phyloP scores from a whole-genome alignment of 2,797 vertebrate genomes.

The Xiphophorus birchmanni region DNA sequence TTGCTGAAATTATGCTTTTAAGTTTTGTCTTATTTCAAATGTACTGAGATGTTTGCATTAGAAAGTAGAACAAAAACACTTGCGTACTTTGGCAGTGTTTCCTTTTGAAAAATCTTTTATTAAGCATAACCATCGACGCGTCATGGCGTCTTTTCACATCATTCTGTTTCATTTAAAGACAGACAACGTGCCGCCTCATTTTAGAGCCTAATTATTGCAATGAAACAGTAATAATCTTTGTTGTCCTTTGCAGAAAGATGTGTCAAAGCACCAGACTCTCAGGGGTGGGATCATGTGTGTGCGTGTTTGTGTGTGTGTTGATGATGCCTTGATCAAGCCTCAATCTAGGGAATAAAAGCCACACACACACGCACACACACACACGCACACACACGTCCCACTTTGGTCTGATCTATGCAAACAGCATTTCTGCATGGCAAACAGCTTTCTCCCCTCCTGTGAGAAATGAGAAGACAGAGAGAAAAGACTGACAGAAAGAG shows the following conservation, averaged over 20 bases:
- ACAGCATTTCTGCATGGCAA: constrained; percentile 81
- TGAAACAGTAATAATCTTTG: constrained; percentile 54
- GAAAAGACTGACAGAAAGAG: constrained; percentile 9
- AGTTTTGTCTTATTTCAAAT: too few relatives aligned
- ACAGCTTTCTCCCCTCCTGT: constrained; percentile 61
- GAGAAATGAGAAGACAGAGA: constrained; percentile 26
- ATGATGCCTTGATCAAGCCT: constrained; percentile 75
- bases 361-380: constrained; percentile 17
- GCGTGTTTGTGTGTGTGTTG: constrained; percentile 17
- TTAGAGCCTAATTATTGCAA: constrained; percentile 1
- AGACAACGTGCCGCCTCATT: background rate
- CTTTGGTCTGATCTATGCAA: constrained; percentile 75
- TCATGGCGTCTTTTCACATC: background rate
- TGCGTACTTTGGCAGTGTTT: background rate
- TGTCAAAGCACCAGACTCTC: constrained; percentile 53
- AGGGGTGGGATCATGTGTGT: background rate
- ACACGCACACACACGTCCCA: constrained; percentile 45
- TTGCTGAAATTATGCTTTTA: too few relatives aligned
- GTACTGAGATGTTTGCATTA: too few relatives aligned
- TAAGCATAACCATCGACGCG: too few relatives aligned
- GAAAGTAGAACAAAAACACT: too few relatives aligned
- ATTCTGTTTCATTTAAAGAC: background rate
- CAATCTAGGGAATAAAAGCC: constrained; percentile 67
- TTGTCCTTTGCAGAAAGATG: constrained; percentile 63
- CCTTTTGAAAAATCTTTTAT: background rate